phyloP scores from a whole-genome alignment of 2,113 vertebrate genomes.

The Candoia aspera region DNA sequence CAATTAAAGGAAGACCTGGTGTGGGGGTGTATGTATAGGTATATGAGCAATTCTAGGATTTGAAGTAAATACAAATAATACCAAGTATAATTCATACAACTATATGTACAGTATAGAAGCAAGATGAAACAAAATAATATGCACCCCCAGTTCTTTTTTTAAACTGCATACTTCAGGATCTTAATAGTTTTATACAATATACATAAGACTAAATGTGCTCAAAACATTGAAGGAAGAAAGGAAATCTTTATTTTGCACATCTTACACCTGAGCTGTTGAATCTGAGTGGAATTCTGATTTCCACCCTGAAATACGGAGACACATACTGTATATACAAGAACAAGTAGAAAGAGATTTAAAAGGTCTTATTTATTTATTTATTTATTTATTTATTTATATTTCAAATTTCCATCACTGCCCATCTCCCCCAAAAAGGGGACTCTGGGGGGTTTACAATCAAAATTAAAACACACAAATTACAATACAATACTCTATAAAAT shows the following conservation, averaged over 20 bases:
- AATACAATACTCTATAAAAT: too few relatives aligned
- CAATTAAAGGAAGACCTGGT: slow-evolving; percentile 20
- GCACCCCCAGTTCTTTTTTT: neutral
- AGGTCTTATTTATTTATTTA: slow-evolving; percentile 28
- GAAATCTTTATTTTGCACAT: neutral
- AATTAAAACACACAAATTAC: too few relatives aligned
- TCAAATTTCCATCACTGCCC: too few relatives aligned
- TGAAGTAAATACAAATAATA: slow-evolving; percentile 24
- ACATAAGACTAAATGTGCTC: slow-evolving; percentile 21
- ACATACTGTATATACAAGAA: neutral
- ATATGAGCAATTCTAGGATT: slow-evolving; percentile 3
- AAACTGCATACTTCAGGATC: neutral
- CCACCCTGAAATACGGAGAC: neutral
- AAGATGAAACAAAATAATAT: neutral
- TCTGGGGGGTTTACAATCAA: too few relatives aligned
- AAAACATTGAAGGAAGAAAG: neutral
- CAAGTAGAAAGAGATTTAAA: slow-evolving; percentile 32
- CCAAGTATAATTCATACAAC: slow-evolving; percentile 26
- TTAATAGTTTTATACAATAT: neutral
- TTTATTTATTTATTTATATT: too few relatives aligned
- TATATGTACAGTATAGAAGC: neutral
- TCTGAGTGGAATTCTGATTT: neutral
- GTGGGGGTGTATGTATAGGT: neutral
- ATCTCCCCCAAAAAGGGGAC: too few relatives aligned
- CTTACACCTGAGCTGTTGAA: neutral